phyloP scores from a whole-genome alignment of 2,888 invertebrate genomes.

The Apeira syringaria region DNA sequence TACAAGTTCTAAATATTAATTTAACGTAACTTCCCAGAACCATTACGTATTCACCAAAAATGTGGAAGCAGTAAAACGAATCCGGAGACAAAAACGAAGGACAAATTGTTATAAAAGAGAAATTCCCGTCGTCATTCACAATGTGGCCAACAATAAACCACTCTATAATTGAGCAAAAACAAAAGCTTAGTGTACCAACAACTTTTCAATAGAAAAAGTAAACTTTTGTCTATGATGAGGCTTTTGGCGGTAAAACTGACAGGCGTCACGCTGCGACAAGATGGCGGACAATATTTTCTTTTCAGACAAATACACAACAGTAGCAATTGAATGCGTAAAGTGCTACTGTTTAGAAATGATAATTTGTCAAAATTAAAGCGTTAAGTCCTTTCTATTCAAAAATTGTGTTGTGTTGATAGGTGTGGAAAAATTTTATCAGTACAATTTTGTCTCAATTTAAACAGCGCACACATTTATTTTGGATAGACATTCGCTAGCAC shows the following conservation, averaged over 20 bases:
- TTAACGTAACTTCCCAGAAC: slow-evolving; percentile 41
- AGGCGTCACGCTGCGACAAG: slow-evolving; percentile 64
- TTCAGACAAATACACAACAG: slow-evolving; percentile 24
- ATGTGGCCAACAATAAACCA: slow-evolving; percentile 59
- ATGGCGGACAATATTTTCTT: slow-evolving; percentile 38
- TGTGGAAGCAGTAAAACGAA: slow-evolving; percentile 70
- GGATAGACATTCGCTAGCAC: too few species aligned
- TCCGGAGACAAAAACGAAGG: slow-evolving; percentile 34
- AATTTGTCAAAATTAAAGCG: slow-evolving; percentile 68
- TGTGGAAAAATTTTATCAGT: slow-evolving; percentile 8
- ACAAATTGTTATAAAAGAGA: slow-evolving; percentile 62
- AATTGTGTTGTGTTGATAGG: slow-evolving; percentile 18
- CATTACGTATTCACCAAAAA: slow-evolving; percentile 57
- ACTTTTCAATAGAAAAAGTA: slow-evolving; percentile 48
- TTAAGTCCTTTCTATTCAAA: slow-evolving; percentile 39
- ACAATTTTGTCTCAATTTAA: slow-evolving; percentile 14
- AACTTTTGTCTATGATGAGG: slow-evolving; percentile 41
- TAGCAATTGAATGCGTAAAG: slow-evolving; percentile 40
- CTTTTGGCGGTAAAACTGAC: slow-evolving; percentile 69
- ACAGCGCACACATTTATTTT: too few species aligned
- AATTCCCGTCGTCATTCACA: slow-evolving; percentile 51
- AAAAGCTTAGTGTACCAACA: slow-evolving; percentile 62
- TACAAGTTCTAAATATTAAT: slow-evolving; percentile 5
- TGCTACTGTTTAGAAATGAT: slow-evolving; percentile 62
- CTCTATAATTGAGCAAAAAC: slow-evolving; percentile 79